Conservation (phyloP, 2,113 vertebrate genomes). For the Sialia sialis region DNA sequence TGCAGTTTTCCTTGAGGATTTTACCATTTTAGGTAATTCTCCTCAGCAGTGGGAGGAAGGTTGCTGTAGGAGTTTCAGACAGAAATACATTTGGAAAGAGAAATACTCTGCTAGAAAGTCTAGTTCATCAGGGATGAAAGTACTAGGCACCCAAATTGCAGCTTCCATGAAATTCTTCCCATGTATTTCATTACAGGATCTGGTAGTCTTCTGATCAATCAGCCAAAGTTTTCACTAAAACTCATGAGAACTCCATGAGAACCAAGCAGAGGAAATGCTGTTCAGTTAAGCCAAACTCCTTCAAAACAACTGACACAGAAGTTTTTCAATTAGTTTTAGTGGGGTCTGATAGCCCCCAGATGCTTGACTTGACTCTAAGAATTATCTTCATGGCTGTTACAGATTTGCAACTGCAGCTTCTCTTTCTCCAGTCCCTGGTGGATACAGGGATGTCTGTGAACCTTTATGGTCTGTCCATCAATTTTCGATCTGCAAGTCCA, state of each 20-base stretch:
- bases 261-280: background rate
- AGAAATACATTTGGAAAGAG: background rate
- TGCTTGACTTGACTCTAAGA: background rate
- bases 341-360: background rate
- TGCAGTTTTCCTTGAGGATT: slow-evolving; percentile 6
- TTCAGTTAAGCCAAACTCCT: background rate
- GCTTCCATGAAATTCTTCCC: background rate
- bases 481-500: fast-evolving
- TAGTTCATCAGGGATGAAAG: background rate
- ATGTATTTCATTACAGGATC: background rate
- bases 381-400: background rate
- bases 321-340: background rate
- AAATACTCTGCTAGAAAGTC: background rate
- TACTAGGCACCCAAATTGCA: background rate
- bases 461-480: background rate
- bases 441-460: background rate
- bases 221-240: background rate
- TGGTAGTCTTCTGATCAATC: background rate
- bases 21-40: background rate
- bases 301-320: background rate
- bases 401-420: background rate
- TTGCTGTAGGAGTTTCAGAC: background rate
- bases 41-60: background rate
- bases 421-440: background rate
- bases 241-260: background rate